phyloP scores from a whole-genome alignment of 1,140 invertebrate species.

The Proctacanthus coquilletti region DNA sequence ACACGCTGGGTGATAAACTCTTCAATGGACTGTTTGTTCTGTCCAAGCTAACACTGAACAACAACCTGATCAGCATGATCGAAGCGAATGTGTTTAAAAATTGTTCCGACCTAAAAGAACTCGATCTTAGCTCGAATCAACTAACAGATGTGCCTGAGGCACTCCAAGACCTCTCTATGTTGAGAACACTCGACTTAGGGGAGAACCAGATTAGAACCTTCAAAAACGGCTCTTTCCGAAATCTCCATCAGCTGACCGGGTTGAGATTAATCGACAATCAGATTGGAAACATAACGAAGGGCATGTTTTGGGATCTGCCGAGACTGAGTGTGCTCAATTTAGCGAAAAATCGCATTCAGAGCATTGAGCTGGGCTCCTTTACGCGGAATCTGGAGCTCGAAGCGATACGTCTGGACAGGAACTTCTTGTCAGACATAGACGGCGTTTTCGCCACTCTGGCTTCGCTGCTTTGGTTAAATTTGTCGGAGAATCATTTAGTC shows the following conservation, averaged over 20 bases:
- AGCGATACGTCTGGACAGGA: slow-evolving; percentile 71
- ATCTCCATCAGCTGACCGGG: slow-evolving; percentile 68
- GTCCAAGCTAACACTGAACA: slow-evolving; percentile 67
- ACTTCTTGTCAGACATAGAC: slow-evolving; percentile 72
- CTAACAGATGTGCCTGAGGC: slow-evolving; percentile 66
- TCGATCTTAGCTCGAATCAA: slow-evolving; percentile 76
- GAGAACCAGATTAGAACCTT: slow-evolving; percentile 72
- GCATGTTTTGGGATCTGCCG: slow-evolving; percentile 71
- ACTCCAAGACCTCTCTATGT: slow-evolving; percentile 59
- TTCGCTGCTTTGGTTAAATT: slow-evolving; percentile 68
- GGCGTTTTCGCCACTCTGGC: slow-evolving; percentile 67
- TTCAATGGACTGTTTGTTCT: slow-evolving; percentile 75
- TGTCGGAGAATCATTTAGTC: slow-evolving; percentile 80
- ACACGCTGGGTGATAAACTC: slow-evolving; percentile 59
- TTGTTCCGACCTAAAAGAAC: slow-evolving; percentile 75
- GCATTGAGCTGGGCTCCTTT: slow-evolving; percentile 67
- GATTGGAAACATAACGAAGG: slow-evolving; percentile 66
- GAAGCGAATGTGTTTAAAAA: slow-evolving; percentile 77
- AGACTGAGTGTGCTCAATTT: slow-evolving; percentile 72
- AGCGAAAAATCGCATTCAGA: slow-evolving; percentile 72
- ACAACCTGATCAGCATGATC: slow-evolving; percentile 65
- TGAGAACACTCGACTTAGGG: slow-evolving; percentile 73
- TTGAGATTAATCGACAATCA: slow-evolving; percentile 73
- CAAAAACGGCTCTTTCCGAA: slow-evolving; percentile 65
- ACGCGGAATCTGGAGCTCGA: slow-evolving; percentile 61